Evolutionary conservation across 2,113 vertebrate species (phyloP), one percentile per base, ranked within the genome.

Genomic region (Salvator merianae): DNA sequence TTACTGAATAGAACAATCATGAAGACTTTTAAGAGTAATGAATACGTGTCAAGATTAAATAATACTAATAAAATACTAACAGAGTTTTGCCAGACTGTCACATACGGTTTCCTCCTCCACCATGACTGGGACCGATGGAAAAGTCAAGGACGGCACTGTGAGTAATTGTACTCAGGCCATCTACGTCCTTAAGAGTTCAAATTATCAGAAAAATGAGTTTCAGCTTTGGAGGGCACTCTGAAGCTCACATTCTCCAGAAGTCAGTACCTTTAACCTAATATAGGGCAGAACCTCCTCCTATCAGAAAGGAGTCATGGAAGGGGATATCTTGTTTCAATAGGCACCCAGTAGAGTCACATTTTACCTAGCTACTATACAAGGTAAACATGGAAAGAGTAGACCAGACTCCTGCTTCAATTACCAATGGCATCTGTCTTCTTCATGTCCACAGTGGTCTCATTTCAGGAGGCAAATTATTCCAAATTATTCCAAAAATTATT

Each of bases 1-100:
- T 94, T 94, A 93, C 90, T 93, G 89, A 94, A 94, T 62, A 83
- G 91, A 95, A 94, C 86, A 92, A 89, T 95, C 90, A 87, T 88
- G 83, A 88, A 90, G 28, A 87, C 75, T 86, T 89, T 70, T 86
- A 89, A 92, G 69, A 88, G 86, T 91, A 93, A 90, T 72, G 83
- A 84, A 92, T 86, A 84, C 91, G 85, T 91, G 72, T 88, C 79
- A 91, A 81, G 72, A 87, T 65, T 88, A 62, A 90, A 89, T 86
- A 69, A 77, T 88, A 89, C 77, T 81, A 89, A 32, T 84, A 86
- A 89, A 89, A 90, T 85, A 34, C 40, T 79, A 93, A 93, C 82
- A 66, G 88, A 88, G 85, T 79, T 87, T 84, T 85, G 86, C 81
- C 82, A 91, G 68, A 40, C 24, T 73, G 76, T 73, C 66, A 73